Evolutionary conservation across 2,888 invertebrate genomes (phyloP).

Genomic region (Eulithis testata): DNA sequence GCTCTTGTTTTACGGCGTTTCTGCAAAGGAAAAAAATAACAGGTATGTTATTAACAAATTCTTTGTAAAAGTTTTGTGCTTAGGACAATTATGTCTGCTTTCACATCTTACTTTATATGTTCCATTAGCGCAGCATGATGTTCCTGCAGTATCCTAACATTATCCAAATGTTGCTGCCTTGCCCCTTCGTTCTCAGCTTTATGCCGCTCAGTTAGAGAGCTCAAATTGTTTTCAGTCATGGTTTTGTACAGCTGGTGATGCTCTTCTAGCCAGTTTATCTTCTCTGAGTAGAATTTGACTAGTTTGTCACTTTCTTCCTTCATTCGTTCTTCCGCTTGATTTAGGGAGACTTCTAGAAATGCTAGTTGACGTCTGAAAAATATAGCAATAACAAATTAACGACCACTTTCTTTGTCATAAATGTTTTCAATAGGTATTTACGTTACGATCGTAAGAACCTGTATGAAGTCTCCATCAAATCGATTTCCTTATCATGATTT

Average conservation of each 20-base stretch:
- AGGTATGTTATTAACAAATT: not conserved
- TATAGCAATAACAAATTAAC: slow-evolving; percentile 7
- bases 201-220: slow-evolving; percentile 74
- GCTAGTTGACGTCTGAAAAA: slow-evolving; percentile 83
- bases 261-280: slow-evolving; percentile 80
- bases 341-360: slow-evolving; percentile 82
- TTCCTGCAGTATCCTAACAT: slow-evolving; percentile 71
- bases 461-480: slow-evolving; percentile 86
- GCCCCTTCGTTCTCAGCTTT: slow-evolving; percentile 71
- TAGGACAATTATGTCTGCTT: too few species aligned
- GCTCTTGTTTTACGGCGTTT: slow-evolving; percentile 82
- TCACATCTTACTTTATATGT: slow-evolving; percentile 76
- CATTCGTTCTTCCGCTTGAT: slow-evolving; percentile 84
- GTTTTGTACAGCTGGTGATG: slow-evolving; percentile 79
- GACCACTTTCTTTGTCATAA: not conserved
- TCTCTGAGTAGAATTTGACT: slow-evolving; percentile 78
- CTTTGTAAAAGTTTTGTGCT: too few species aligned
- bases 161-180: slow-evolving; percentile 77
- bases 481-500: slow-evolving; percentile 86
- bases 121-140: slow-evolving; percentile 83
- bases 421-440: not conserved
- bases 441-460: slow-evolving; percentile 57
- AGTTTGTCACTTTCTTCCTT: slow-evolving; percentile 84
- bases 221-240: slow-evolving; percentile 80
- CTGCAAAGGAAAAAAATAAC: slow-evolving; percentile 50